These are phyloP conservation scores for Ophioninae sp. DNA, from an alignment of 2,888 invertebrate genomes.

Conservation along the genomic window DNA sequence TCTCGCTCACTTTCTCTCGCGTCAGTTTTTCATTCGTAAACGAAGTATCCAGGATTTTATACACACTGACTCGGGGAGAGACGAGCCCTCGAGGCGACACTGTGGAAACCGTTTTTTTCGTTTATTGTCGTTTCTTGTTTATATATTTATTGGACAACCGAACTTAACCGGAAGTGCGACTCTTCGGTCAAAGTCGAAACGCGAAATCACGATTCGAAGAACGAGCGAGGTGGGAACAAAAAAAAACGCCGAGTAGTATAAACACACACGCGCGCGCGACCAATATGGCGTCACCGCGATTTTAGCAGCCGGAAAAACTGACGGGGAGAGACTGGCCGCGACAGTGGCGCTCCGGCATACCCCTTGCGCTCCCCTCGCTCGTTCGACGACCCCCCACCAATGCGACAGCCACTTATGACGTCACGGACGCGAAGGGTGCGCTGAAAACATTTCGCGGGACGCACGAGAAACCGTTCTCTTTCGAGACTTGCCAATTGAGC, in stretches of 20 bases:
- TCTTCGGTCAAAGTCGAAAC: constrained; percentile 3
- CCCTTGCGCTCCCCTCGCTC: constrained; percentile 79
- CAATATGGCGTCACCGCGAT: constrained; percentile 77
- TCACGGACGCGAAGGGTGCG: constrained; percentile 34
- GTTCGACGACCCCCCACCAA: constrained; percentile 76
- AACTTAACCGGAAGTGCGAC: neutral
- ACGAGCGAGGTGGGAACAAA: constrained; percentile 35
- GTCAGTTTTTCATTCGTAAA: neutral
- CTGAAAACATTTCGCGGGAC: constrained; percentile 10
- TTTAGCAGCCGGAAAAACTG: constrained; percentile 76
- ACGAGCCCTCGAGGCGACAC: neutral
- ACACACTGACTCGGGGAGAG: neutral
- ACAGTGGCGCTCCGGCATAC: constrained; percentile 71
- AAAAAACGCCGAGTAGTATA: constrained; percentile 69
- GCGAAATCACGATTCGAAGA: neutral
- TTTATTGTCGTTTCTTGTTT: neutral
- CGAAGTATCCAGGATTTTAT: neutral
- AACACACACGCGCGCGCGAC: constrained; percentile 73
- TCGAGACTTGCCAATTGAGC: too few relatives aligned
- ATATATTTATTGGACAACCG: too few relatives aligned
- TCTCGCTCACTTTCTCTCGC: neutral
- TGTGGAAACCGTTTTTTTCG: constrained; percentile 32
- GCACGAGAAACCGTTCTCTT: neutral
- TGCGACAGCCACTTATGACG: constrained; percentile 62
- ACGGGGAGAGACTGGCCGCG: constrained; percentile 83